Evolutionary conservation across 2,797 vertebrate genomes (phyloP).

Genomic region (Corythornis leucogaster): DNA sequence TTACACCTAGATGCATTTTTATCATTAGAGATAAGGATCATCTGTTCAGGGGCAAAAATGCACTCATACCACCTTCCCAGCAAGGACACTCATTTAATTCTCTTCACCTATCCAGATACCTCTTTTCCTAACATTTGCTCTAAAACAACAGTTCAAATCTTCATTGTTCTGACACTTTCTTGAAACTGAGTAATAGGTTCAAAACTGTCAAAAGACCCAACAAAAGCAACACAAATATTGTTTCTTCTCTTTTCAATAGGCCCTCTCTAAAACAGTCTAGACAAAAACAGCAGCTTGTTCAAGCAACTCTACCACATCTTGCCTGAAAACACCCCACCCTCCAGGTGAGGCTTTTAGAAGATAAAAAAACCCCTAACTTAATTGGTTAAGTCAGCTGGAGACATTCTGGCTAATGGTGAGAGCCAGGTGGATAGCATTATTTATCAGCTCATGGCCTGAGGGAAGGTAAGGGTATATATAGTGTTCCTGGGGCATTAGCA

Average conservation of each 20-base stretch:
- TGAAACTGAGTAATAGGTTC: neutral
- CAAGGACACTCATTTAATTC: neutral
- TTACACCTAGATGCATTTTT: too few species aligned
- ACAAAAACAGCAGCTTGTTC: rapidly evolving
- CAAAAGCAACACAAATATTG: rapidly evolving
- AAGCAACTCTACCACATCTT: neutral
- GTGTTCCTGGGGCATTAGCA: rapidly evolving
- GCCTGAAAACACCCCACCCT: rapidly evolving
- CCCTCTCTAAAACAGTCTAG: rapidly evolving
- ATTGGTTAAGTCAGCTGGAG: neutral
- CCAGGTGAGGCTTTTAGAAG: neutral
- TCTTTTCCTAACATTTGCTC: rapidly evolving
- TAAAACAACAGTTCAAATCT: neutral
- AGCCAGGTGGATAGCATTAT: neutral
- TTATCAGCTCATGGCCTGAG: neutral
- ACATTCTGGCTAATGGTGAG: neutral
- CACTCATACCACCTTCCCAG: too few species aligned
- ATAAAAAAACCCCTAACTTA: neutral
- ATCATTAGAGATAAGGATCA: too few species aligned
- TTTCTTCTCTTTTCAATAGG: rapidly evolving
- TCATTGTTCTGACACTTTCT: rapidly evolving
- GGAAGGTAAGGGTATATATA: neutral
- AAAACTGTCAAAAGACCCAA: rapidly evolving
- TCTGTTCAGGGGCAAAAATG: too few species aligned
- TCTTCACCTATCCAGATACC: neutral